These are phyloP conservation scores for Pollenia labialis DNA, from an alignment of 2,888 invertebrate genomes.

Conservation along the genomic window DNA sequence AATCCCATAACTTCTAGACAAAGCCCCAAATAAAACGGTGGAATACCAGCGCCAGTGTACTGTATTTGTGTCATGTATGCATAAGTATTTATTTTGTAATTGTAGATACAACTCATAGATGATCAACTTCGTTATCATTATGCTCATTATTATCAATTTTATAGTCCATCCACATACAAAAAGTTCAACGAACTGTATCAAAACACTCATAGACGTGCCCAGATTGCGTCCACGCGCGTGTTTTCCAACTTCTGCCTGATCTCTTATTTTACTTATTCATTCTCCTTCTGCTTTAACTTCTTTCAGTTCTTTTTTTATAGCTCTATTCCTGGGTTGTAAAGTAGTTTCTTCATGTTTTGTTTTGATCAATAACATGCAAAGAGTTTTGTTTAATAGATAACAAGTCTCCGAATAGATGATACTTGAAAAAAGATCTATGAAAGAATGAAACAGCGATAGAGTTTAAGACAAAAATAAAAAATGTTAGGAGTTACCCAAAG, in stretches of 20 bases:
- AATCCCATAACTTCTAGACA: neutral
- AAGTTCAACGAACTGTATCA: constrained; percentile 70
- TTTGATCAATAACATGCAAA: constrained; percentile 36
- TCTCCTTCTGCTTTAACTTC: constrained; percentile 5
- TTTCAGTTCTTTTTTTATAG: neutral
- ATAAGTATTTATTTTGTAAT: constrained; percentile 26
- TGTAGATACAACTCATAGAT: neutral
- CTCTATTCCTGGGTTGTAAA: constrained; percentile 6
- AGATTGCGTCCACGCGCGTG: constrained; percentile 78
- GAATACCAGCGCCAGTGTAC: constrained; percentile 10
- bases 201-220: constrained; percentile 74
- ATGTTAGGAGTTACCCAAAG: constrained; percentile 30
- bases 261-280: constrained; percentile 13
- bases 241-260: constrained; percentile 52
- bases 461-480: constrained; percentile 11
- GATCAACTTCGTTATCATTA: constrained; percentile 36
- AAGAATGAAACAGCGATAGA: constrained; percentile 1
- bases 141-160: constrained; percentile 49
- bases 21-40: neutral
- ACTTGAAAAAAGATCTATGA: neutral
- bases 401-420: too few species aligned
- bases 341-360: constrained; percentile 15
- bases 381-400: constrained; percentile 53
- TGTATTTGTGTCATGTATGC: constrained; percentile 13
- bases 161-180: constrained; percentile 63